phyloP scores from a whole-genome alignment of 2,113 vertebrate genomes.

The Petrocephalus zakoni region DNA sequence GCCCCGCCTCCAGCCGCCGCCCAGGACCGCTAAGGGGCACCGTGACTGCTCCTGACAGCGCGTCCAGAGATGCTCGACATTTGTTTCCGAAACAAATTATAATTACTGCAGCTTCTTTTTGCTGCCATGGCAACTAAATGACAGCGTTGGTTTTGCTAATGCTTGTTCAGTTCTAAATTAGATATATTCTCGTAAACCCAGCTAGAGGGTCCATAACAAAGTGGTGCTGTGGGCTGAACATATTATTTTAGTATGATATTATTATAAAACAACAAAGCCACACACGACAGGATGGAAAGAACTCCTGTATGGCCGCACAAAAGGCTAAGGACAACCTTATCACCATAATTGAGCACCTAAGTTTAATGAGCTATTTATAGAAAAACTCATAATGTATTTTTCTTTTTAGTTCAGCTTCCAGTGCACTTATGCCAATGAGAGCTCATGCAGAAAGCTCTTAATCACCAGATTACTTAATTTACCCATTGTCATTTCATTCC shows the following conservation, averaged over 20 bases:
- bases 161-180: slow-evolving; percentile 41
- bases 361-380: neutral
- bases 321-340: neutral
- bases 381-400: neutral
- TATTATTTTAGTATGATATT: neutral
- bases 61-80: neutral
- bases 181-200: neutral
- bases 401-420: neutral
- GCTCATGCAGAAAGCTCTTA: neutral
- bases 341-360: neutral
- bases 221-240: neutral
- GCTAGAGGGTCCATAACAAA: neutral
- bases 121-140: slow-evolving; percentile 49
- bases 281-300: neutral
- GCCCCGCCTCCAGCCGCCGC: neutral
- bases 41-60: neutral
- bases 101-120: slow-evolving; percentile 31
- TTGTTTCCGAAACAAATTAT: slow-evolving; percentile 28
- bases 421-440: neutral
- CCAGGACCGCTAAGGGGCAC: neutral
- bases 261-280: neutral
- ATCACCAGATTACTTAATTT: slow-evolving; percentile 1
- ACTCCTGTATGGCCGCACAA: neutral
- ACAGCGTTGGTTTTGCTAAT: slow-evolving; percentile 53
- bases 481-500: neutral